Percentiles rank a stretch among this genome's conserved stretches.
Evolutionary conservation across 2,888 invertebrate species (phyloP).

Genomic region (Drosophila putrida): DNA sequence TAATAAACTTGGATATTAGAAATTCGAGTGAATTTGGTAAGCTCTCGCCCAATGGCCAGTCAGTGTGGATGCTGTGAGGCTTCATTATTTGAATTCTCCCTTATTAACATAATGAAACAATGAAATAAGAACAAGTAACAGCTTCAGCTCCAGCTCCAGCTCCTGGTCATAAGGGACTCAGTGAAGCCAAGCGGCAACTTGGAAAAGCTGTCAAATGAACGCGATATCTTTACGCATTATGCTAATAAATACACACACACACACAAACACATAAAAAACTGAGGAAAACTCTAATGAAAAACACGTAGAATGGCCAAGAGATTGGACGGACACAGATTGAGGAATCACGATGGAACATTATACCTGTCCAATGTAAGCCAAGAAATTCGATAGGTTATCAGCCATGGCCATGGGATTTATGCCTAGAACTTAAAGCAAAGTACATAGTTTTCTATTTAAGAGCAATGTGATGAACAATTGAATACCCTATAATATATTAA

Average conservation of each 20-base stretch:
- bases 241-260: conserved; percentile 66
- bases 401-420: conserved; percentile 21
- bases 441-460: not conserved
- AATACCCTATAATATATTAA: conserved; percentile 14
- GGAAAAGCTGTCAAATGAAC: conserved; percentile 76
- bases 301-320: conserved; percentile 21
- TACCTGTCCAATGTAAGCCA: conserved; percentile 37
- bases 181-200: conserved; percentile 49
- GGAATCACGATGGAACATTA: conserved; percentile 39
- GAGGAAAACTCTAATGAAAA: conserved; percentile 46
- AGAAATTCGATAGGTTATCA: conserved; percentile 41
- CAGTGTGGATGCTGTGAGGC: conserved; percentile 38
- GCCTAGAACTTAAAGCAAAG: not conserved
- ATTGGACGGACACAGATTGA: conserved; percentile 45
- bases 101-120: conserved; percentile 78
- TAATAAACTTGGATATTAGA: conserved; percentile 70
- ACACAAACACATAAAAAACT: conserved; percentile 4
- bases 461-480: not conserved
- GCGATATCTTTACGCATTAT: conserved; percentile 77
- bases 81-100: conserved; percentile 63
- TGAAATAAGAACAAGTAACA: conserved; percentile 44
- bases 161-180: conserved; percentile 51
- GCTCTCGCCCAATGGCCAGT: conserved; percentile 37
- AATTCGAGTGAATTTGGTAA: conserved; percentile 56
- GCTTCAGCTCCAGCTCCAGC: conserved; percentile 3